phyloP scores from a whole-genome alignment of 2,113 vertebrate species.

The Aspidoscelis tigris region DNA sequence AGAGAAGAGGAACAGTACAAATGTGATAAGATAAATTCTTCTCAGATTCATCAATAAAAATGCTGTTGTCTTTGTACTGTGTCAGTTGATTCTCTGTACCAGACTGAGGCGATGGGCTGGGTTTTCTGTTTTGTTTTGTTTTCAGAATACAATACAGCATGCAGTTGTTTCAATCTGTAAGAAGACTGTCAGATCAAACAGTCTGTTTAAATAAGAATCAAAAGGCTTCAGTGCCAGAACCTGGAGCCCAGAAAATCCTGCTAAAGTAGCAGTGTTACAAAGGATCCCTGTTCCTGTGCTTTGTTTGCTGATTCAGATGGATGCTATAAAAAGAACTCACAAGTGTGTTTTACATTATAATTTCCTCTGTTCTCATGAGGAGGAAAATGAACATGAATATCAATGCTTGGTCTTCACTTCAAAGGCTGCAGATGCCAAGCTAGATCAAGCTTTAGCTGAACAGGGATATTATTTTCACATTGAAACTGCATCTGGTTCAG shows the following conservation, averaged over 20 bases:
- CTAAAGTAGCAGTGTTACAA: conserved; percentile 13
- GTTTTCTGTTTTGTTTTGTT: conserved; percentile 16
- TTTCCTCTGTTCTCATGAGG: conserved; percentile 18
- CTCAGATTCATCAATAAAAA: conserved; percentile 12
- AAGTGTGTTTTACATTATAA: conserved; percentile 25
- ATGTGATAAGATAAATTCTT: neutral
- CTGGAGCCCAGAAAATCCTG: conserved; percentile 8
- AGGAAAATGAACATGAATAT: conserved; percentile 4
- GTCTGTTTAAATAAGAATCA: conserved; percentile 20
- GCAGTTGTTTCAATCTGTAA: conserved; percentile 25
- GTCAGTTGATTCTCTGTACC: conserved; percentile 3
- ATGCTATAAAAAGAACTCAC: neutral
- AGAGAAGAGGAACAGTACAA: neutral
- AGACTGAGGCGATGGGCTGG: neutral
- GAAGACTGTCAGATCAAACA: conserved; percentile 20
- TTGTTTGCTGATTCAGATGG: conserved; percentile 29
- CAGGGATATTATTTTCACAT: neutral
- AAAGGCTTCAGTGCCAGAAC: conserved; percentile 26
- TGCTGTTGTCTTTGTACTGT: neutral
- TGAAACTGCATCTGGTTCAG: neutral
- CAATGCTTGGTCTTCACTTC: conserved; percentile 17
- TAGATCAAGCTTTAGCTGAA: conserved; percentile 11
- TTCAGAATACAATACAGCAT: neutral
- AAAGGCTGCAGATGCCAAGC: conserved; percentile 10
- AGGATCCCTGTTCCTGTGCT: conserved; percentile 20